A percentile compares a stretch with the other conserved stretches of the same genome.
These are phyloP conservation scores for Notechis scutatus DNA, from an alignment of 2,113 vertebrate genomes.

Conservation along the genomic window DNA sequence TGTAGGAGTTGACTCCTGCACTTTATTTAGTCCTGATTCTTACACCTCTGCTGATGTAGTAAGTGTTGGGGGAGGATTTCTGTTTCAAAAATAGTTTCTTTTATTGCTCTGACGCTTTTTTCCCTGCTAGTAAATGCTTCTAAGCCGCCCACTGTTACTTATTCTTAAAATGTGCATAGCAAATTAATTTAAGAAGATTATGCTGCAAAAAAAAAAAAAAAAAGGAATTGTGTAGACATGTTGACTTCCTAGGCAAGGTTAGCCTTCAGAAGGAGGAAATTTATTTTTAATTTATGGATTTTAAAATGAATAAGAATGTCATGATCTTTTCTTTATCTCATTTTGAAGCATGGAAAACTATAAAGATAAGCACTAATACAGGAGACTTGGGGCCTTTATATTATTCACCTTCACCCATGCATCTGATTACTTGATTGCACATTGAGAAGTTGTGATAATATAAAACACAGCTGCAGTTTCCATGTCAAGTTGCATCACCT, in stretches of 20 bases:
- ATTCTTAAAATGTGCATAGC: conserved; percentile 24
- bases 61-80: neutral
- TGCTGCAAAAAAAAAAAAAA: conserved; percentile 13
- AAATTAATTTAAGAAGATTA: conserved; percentile 27
- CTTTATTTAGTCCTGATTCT: conserved; percentile 14
- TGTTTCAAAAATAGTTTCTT: conserved; percentile 31
- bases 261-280: neutral
- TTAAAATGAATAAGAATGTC: neutral
- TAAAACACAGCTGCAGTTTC: neutral
- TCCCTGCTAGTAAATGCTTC: conserved; percentile 22
- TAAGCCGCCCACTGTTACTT: conserved; percentile 24
- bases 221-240: conserved; percentile 3
- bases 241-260: neutral
- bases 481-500: too few relatives aligned
- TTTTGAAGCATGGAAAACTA: neutral
- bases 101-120: conserved; percentile 2
- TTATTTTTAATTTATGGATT: neutral
- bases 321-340: neutral
- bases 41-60: conserved; percentile 6
- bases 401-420: neutral
- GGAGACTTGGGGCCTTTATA: neutral
- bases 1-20: neutral
- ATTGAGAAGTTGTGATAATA: neutral
- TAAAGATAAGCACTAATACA: neutral
- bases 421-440: neutral